A percentile compares a stretch with the other conserved stretches of the same genome.
phyloP scores from a whole-genome alignment of 2,888 invertebrate genomes.

The Masnerella sp. region DNA sequence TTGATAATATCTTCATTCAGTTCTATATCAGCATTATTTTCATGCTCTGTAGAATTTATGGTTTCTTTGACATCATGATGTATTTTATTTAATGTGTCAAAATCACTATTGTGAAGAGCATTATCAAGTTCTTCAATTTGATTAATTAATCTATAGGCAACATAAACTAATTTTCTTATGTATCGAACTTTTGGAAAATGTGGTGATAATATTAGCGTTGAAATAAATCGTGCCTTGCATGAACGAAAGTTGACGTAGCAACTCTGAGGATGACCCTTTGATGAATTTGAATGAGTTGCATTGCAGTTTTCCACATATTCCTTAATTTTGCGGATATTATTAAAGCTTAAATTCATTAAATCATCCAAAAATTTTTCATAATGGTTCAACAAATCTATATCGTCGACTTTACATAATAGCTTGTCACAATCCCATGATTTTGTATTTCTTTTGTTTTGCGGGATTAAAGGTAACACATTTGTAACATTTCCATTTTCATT shows the following conservation, averaged over 20 bases:
- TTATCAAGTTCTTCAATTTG: not conserved
- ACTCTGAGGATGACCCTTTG: constrained; percentile 4
- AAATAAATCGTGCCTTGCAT: constrained; percentile 1
- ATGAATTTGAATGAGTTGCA: not conserved
- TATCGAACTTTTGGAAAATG: constrained; percentile 6
- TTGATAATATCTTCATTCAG: not conserved
- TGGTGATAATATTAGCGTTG: not conserved
- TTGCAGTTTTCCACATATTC: not conserved
- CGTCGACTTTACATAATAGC: constrained; percentile 19
- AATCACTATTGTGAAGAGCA: not conserved
- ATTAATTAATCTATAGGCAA: not conserved
- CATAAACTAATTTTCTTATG: constrained; percentile 4
- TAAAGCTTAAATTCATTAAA: not conserved
- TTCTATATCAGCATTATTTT: not conserved
- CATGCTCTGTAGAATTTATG: not conserved
- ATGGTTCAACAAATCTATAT: not conserved
- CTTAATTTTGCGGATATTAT: not conserved
- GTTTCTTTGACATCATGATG: not conserved
- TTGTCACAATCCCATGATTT: constrained; percentile 23
- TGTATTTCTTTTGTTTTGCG: constrained; percentile 41
- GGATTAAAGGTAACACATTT: constrained; percentile 32
- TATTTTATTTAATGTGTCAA: not conserved
- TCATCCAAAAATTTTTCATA: not conserved
- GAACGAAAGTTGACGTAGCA: not conserved
- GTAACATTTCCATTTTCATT: not conserved